Conservation (phyloP, 1,140 invertebrate genomes). For the Hycleus phaleratus region DNA sequence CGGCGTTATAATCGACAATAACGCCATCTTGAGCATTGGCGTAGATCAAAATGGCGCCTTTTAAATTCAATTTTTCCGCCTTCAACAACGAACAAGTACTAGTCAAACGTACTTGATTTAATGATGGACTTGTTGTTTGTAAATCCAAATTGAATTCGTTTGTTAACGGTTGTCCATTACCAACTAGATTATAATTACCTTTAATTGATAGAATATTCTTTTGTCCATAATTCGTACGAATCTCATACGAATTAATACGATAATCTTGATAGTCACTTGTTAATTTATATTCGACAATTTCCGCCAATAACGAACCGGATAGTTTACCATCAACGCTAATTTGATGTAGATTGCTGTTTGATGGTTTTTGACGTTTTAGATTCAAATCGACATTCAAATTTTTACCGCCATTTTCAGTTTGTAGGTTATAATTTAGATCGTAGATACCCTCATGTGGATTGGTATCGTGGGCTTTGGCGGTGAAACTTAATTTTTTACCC, state of each 20-base stretch:
- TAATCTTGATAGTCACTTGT: constrained; percentile 21
- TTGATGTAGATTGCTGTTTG: constrained; percentile 31
- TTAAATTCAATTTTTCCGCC: constrained; percentile 9
- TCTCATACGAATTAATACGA: too few relatives aligned
- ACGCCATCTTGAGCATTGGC: constrained; percentile 12
- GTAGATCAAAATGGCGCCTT: constrained; percentile 13
- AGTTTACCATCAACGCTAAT: constrained; percentile 25
- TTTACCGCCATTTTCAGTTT: constrained; percentile 36
- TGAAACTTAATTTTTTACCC: constrained; percentile 40
- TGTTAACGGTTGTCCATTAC: constrained; percentile 38
- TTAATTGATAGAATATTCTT: neutral
- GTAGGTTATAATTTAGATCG: constrained; percentile 36
- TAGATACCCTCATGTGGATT: constrained; percentile 42
- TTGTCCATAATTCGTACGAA: too few relatives aligned
- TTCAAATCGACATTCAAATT: constrained; percentile 39
- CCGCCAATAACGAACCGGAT: constrained; percentile 39
- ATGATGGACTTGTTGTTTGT: constrained; percentile 44
- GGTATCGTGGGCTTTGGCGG: constrained; percentile 35
- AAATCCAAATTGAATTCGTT: constrained; percentile 39
- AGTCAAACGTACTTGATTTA: constrained; percentile 40
- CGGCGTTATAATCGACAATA: constrained; percentile 21
- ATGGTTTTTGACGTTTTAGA: constrained; percentile 36
- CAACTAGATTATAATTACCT: constrained; percentile 42
- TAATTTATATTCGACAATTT: constrained; percentile 33
- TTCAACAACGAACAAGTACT: constrained; percentile 23